A percentile compares a stretch with the other conserved stretches of the same genome.
These are phyloP conservation scores for Oryzias sinensis DNA, from an alignment of 2,797 vertebrate genomes.

Conservation along the genomic window DNA sequence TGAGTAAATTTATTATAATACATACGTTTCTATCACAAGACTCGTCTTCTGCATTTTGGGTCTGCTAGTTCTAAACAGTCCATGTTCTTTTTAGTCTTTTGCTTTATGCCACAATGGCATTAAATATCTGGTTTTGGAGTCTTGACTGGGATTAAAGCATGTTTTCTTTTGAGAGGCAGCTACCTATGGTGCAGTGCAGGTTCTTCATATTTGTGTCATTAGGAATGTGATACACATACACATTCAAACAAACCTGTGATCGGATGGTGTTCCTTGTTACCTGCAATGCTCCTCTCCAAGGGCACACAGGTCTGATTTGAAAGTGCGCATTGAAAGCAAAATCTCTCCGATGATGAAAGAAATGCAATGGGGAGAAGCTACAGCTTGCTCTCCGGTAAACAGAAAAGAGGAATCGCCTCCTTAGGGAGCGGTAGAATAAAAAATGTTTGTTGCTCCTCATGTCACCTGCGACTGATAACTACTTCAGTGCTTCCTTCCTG, in stretches of 20 bases:
- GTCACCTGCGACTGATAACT: slow-evolving; percentile 36
- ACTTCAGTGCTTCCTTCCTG: slow-evolving; percentile 76
- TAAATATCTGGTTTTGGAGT: no score
- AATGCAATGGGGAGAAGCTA: slow-evolving; percentile 54
- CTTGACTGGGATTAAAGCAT: no score
- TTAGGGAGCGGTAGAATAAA: slow-evolving; percentile 50
- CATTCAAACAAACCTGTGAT: slow-evolving; percentile 42
- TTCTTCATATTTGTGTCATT: slow-evolving; percentile 42
- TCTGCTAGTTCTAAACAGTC: no score
- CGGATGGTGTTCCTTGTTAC: slow-evolving; percentile 57
- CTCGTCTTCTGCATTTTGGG: no score
- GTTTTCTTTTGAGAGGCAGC: slow-evolving; percentile 6
- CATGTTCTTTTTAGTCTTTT: no score
- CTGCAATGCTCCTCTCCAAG: slow-evolving; percentile 60
- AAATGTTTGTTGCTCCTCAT: slow-evolving; percentile 46
- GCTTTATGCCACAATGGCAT: no score
- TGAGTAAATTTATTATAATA: no score
- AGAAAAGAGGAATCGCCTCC: slow-evolving; percentile 55
- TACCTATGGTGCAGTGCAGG: slow-evolving; percentile 36
- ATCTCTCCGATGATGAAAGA: slow-evolving; percentile 52
- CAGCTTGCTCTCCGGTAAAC: slow-evolving; percentile 55
- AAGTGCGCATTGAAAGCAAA: slow-evolving; percentile 58
- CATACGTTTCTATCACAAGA: no score
- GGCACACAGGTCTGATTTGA: slow-evolving; percentile 62
- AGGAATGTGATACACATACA: slow-evolving; percentile 49